Base-by-base conservation (phyloP, 1,140 invertebrate species). In the Medauroidea extradentata region DNA sequence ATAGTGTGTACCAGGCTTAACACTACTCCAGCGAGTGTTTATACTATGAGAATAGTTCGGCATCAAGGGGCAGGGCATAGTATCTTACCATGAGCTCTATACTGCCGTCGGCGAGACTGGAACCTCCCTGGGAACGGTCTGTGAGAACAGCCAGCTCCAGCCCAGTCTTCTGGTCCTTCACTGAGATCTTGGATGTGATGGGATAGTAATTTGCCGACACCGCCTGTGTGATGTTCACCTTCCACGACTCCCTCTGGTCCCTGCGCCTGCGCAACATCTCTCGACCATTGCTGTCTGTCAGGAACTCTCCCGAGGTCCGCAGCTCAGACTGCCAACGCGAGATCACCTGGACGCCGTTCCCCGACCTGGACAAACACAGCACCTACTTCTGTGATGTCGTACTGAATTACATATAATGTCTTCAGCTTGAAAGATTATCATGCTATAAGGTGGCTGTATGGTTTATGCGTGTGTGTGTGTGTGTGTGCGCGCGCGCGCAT, bases 141-240 rank as follows among this genome's bases (percentile, higher is more conserved):
- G 85, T 92, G 0, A 98, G 69, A 0, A 95, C 75, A n/a, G 80
- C 83, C 8, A 90, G 61, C 18, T 82, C 79, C 0, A 78, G 63
- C 16, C 76, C 73, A 1, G 68, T 71, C 1, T 74, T 65, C 27
- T 77, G 64, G 70, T 87, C 86, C 38, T 79, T 76, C 0, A 94
- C 72, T 1, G 82, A 78, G 21, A 98, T 94, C 57, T 89, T 83
- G 4, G 88, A 88, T 16, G 92, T 95, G 0, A 98, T 82, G 0
- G 96, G 96, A 73, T 94, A 98, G 74, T 96, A 98, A 74, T 99
- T 98, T 2, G 87, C 90, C 34, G 92, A 76, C 1, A 93, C 75
- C 19, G 79, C 78, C 71, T 87, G 85, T 23, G 75, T 76, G 51
- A 80, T 78, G 0, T 68, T 49, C 49, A 79, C 69, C 49, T 43